These are phyloP conservation scores for Trichonephila clavipes DNA, from an alignment of 1,140 invertebrate genomes.

Conservation along the genomic window DNA sequence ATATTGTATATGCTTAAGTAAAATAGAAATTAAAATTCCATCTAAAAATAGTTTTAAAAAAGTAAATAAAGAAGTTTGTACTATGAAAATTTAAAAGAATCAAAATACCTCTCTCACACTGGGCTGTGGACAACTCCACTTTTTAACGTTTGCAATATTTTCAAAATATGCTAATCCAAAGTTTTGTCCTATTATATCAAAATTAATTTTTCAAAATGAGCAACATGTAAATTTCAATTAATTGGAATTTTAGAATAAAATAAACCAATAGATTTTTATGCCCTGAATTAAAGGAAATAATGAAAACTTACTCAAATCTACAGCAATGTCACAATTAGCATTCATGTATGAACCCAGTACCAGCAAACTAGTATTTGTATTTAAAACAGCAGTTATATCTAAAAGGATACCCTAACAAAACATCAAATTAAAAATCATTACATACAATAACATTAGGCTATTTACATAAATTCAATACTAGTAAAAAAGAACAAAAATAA, in stretches of 20 bases:
- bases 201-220: neutral
- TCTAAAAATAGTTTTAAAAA: neutral
- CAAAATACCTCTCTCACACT: slow-evolving; percentile 24
- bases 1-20: too few relatives aligned
- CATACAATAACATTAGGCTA: too few relatives aligned
- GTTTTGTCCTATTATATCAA: neutral
- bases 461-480: too few relatives aligned
- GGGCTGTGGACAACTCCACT: neutral
- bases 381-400: slow-evolving; percentile 55
- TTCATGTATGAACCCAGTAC: slow-evolving; percentile 49
- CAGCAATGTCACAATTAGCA: slow-evolving; percentile 51
- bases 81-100: neutral
- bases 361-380: slow-evolving; percentile 33
- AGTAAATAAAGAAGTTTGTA: neutral
- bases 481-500: neutral
- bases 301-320: slow-evolving; percentile 42
- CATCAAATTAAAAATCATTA: neutral
- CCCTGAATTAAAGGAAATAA: neutral
- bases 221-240: neutral
- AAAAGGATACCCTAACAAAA: slow-evolving; percentile 5
- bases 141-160: slow-evolving; percentile 8
- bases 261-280: neutral
- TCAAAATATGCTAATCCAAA: slow-evolving; percentile 63
- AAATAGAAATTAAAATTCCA: too few relatives aligned
- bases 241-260: neutral